Conservation (phyloP, 1,140 invertebrate species). For the Manduca sexta region DNA sequence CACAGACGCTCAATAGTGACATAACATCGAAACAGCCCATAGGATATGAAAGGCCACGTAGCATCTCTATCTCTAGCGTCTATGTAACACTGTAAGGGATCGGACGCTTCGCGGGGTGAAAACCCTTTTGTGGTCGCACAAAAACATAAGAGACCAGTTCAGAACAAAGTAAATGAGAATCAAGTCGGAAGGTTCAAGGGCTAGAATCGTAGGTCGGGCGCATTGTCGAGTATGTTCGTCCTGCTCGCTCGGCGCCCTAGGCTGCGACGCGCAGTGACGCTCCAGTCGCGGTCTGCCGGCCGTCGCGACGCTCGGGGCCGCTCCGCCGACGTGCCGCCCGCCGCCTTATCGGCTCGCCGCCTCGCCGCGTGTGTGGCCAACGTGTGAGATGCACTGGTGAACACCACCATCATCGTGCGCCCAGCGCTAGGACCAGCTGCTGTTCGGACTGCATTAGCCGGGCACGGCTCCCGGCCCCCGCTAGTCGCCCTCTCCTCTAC, state of each 20-base stretch:
- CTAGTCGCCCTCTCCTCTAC: slow-evolving; percentile 1
- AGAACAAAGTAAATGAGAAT: slow-evolving; percentile 55
- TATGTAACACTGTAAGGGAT: slow-evolving; percentile 48
- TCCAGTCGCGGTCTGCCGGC: slow-evolving; percentile 69
- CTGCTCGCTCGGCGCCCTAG: slow-evolving; percentile 60
- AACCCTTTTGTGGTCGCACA: slow-evolving; percentile 51
- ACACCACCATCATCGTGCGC: slow-evolving; percentile 27
- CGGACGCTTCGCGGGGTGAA: slow-evolving; percentile 55
- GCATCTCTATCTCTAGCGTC: slow-evolving; percentile 63
- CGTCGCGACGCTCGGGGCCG: slow-evolving; percentile 65
- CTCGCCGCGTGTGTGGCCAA: slow-evolving; percentile 39
- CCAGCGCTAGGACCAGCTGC: slow-evolving; percentile 16
- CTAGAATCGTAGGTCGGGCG: slow-evolving; percentile 50
- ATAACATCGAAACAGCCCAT: slow-evolving; percentile 51
- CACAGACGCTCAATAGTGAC: slow-evolving; percentile 59
- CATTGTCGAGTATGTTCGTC: slow-evolving; percentile 47
- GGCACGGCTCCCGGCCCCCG: slow-evolving; percentile 8
- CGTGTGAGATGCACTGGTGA: slow-evolving; percentile 56
- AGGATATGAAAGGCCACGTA: slow-evolving; percentile 49
- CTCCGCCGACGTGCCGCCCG: slow-evolving; percentile 38
- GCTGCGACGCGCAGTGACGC: slow-evolving; percentile 56
- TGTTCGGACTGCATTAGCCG: neutral
- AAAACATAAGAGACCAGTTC: slow-evolving; percentile 42
- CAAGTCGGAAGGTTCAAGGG: slow-evolving; percentile 59
- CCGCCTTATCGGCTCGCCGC: slow-evolving; percentile 22